Evolutionary conservation across 2,113 vertebrate genomes (phyloP).

Genomic region (Lagopus leucura): DNA sequence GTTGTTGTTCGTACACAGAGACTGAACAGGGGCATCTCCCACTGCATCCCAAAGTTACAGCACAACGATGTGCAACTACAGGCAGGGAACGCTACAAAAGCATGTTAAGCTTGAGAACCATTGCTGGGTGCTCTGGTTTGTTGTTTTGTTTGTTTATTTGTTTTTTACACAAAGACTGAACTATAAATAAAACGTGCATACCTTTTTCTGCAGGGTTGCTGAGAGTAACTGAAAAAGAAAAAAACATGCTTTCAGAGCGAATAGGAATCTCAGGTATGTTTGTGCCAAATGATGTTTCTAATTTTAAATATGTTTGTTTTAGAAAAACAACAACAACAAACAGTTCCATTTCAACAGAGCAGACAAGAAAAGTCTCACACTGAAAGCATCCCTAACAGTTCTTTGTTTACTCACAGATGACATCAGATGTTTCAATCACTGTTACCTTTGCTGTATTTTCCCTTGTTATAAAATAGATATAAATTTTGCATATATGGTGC

Average conservation of each 20-base stretch:
- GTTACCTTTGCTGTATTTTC: not conserved
- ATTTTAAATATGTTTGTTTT: not conserved
- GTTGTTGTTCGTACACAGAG: not conserved
- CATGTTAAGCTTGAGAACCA: not conserved
- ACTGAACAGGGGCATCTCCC: not conserved
- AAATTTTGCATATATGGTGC: not conserved
- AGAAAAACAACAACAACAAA: not conserved
- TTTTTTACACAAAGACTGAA: not conserved
- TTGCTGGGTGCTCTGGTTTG: not conserved
- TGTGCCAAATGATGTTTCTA: not conserved
- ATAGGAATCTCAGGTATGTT: not conserved
- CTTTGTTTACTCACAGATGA: not conserved
- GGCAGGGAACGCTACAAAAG: not conserved
- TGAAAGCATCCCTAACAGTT: not conserved
- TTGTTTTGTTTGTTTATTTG: no score
- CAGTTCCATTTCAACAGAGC: not conserved
- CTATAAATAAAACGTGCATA: slow-evolving; percentile 64
- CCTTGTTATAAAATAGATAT: not conserved
- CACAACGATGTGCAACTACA: not conserved
- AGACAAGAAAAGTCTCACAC: not conserved
- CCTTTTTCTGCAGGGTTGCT: slow-evolving; percentile 90
- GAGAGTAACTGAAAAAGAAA: slow-evolving; percentile 86
- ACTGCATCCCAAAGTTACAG: not conserved
- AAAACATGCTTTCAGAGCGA: not conserved
- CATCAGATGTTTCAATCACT: not conserved